A percentile compares a stretch with the other conserved stretches of the same genome.
These are phyloP conservation scores for Tenualosa thibaudeaui DNA, from an alignment of 2,797 vertebrate genomes.

Conservation along the genomic window DNA sequence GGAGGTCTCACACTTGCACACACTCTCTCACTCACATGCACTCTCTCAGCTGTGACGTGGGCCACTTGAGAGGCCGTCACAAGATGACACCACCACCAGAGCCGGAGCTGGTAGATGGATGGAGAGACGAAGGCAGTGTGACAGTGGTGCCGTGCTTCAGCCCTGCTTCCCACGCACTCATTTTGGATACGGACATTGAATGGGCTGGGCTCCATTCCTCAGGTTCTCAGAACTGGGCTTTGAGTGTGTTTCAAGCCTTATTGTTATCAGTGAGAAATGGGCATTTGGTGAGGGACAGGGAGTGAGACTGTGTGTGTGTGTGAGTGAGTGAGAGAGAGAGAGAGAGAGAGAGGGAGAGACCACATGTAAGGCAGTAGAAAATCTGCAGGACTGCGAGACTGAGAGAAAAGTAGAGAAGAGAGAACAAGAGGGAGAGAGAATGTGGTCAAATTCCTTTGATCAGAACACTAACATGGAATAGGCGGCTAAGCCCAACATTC, in stretches of 20 bases:
- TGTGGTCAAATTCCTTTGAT: background rate
- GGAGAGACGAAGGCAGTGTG: background rate
- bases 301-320: background rate
- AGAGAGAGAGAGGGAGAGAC: no score
- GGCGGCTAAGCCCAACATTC: slow-evolving; percentile 3
- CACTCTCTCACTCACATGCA: no score
- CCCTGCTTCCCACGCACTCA: background rate
- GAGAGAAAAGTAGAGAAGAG: background rate
- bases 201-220: background rate
- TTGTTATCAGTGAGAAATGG: background rate
- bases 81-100: background rate
- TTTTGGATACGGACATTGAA: background rate
- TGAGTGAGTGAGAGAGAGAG: no score
- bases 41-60: background rate
- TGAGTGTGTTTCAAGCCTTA: background rate
- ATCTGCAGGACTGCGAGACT: background rate
- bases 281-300: background rate
- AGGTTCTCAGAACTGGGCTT: background rate
- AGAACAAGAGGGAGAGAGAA: background rate
- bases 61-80: background rate
- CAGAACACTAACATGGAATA: background rate
- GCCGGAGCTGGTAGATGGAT: background rate
- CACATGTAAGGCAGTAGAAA: no score
- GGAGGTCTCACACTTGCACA: background rate
- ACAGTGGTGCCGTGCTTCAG: background rate